These are phyloP conservation scores for Pipa parva DNA, from an alignment of 2,113 vertebrate genomes.

Conservation along the genomic window DNA sequence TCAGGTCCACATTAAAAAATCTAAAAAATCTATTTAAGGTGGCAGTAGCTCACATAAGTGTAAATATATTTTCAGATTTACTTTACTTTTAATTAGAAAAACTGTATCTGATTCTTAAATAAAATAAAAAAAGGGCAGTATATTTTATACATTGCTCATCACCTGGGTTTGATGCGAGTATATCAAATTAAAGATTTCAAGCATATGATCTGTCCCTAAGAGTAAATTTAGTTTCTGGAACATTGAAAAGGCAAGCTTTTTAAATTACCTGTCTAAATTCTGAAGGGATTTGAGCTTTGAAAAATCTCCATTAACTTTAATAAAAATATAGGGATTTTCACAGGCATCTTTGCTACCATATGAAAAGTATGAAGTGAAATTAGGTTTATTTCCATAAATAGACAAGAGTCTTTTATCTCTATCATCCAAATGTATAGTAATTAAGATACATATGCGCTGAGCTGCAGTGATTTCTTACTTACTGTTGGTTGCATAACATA, in stretches of 20 bases:
- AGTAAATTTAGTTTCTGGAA: not conserved
- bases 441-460: not conserved
- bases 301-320: not conserved
- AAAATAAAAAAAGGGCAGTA: too few species aligned
- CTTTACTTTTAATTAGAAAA: too few species aligned
- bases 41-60: too few species aligned
- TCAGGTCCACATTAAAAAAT: too few species aligned
- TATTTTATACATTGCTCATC: not conserved
- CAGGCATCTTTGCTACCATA: conserved; percentile 1
- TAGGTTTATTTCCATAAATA: not conserved
- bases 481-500: conserved; percentile 99
- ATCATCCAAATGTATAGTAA: not conserved
- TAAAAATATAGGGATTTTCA: conserved; percentile 1
- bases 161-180: not conserved
- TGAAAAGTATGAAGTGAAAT: not conserved
- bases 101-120: too few species aligned
- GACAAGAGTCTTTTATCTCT: conserved; percentile 5
- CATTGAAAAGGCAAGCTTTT: not conserved
- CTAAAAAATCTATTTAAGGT: too few species aligned
- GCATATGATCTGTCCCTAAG: not conserved
- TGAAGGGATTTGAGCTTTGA: not conserved
- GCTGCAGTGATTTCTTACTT: conserved; percentile 62
- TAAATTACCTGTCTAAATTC: not conserved
- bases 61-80: too few species aligned
- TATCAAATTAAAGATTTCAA: not conserved